Evolutionary conservation across 2,113 vertebrate species (phyloP).

Genomic region (Pipa parva): DNA sequence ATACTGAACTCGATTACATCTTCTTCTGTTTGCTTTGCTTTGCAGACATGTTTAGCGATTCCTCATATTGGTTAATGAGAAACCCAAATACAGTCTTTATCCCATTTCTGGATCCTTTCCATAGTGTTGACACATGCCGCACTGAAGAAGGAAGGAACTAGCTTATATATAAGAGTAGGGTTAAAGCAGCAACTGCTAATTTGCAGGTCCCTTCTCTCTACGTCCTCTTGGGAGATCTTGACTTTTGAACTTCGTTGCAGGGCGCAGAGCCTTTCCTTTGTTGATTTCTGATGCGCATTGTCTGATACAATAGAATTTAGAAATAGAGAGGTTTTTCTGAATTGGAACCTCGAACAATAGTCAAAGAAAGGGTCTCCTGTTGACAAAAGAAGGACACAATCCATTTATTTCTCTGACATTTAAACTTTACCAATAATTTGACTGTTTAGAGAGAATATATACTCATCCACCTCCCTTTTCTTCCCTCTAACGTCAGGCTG

Average conservation of each 20-base stretch:
- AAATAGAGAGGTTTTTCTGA: constrained; percentile 5
- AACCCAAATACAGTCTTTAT: too few relatives aligned
- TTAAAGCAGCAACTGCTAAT: constrained; percentile 2
- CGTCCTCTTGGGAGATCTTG: neutral
- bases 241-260: neutral
- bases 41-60: too few relatives aligned
- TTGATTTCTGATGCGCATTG: constrained; percentile 5
- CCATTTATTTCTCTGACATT: constrained; percentile 23
- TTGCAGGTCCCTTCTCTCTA: neutral
- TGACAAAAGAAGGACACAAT: constrained; percentile 4
- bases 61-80: too few relatives aligned
- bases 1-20: too few relatives aligned
- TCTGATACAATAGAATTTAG: constrained; percentile 20
- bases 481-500: neutral
- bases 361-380: constrained; percentile 10
- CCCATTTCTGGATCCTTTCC: too few relatives aligned
- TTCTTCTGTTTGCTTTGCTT: too few relatives aligned
- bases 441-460: neutral
- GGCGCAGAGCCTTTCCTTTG: constrained; percentile 8
- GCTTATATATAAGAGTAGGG: neutral
- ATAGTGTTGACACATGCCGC: too few relatives aligned
- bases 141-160: too few relatives aligned
- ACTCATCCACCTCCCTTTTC: neutral
- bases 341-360: neutral
- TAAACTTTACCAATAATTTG: constrained; percentile 11